Base-by-base conservation (phyloP, 2,888 invertebrate genomes). In the Xestia ashworthii region DNA sequence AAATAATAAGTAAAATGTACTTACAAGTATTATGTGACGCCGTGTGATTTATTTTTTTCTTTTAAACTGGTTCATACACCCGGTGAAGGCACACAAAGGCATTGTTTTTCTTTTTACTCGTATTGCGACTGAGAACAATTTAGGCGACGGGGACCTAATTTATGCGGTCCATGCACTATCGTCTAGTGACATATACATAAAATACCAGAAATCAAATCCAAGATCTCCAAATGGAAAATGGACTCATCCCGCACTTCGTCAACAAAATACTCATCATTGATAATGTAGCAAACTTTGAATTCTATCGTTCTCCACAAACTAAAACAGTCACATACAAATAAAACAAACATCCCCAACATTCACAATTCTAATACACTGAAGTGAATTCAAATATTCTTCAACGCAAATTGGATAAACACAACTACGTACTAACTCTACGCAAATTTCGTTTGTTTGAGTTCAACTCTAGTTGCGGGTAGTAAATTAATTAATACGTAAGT, bases 401-500 rank as follows among this genome's bases (percentile, higher is more conserved):
- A 71, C 73, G 58, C 77, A 82, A 84, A 86, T 85, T 83, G 69
- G 78, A 67, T 69, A 50, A 78, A 80, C 81, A 76, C 71, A 76
- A 69, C 77, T 70, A 72, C 72, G 77, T 85, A 55, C 55, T 53
- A 79, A 62, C 68, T 53, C 64, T 66, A 78, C 80, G 80, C 76
- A 82, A 84, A 87, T 86, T 81, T 75, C 65, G 71, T 81, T 81
- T 87, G 81, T 89, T 89, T 89, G 88, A 83, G 81, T 89, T 89
- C 74, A 90, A 88, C 88, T 88, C 85, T 84, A 80, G 86, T 86
- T 84, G 78, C 70, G 70, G 84, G 84, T 86, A 89, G 87, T 91
- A 90, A 91, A 91, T 91, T 91, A 91, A 91, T 91, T 91, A 91
- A 90, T 90, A 88, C 81, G 71, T 81, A 79, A 88, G 90, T 84